Evolutionary conservation across 92 coral and sea anemone species (phyloP).

Genomic region (Epizoanthus ramosus): DNA sequence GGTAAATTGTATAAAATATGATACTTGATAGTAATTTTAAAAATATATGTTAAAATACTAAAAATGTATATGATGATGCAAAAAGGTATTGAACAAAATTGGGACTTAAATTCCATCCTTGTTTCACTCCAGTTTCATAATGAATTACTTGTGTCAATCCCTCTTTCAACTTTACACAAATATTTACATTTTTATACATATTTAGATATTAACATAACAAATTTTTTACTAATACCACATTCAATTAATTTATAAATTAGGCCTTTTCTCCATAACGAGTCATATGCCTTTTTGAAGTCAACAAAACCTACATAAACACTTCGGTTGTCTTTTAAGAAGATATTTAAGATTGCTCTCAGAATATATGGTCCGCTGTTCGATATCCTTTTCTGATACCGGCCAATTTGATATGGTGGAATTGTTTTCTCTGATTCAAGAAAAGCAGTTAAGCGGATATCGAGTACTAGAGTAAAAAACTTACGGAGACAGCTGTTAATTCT

Average conservation of each 20-base stretch:
- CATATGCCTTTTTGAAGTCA: conserved; percentile 42
- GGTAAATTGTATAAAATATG: too few species aligned
- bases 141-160: not conserved
- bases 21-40: too few species aligned
- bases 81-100: not conserved
- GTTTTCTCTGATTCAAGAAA: conserved; percentile 8
- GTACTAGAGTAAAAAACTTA: conserved; percentile 13
- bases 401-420: conserved; percentile 23
- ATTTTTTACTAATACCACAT: too few species aligned
- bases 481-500: conserved; percentile 33
- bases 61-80: too few species aligned
- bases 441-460: conserved; percentile 8
- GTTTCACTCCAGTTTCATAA: not conserved
- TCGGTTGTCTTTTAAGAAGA: not conserved
- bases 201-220: too few species aligned
- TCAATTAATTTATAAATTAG: too few species aligned
- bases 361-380: conserved; percentile 45
- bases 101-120: not conserved
- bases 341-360: conserved; percentile 37
- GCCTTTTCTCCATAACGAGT: conserved; percentile 36
- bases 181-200: not conserved
- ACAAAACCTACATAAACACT: conserved; percentile 22
- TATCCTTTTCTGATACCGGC: conserved; percentile 37
- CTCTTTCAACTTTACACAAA: not conserved
- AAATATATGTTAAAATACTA: too few species aligned